phyloP scores from a whole-genome alignment of 2,888 invertebrate genomes.

The Stegana nigrithorax region DNA sequence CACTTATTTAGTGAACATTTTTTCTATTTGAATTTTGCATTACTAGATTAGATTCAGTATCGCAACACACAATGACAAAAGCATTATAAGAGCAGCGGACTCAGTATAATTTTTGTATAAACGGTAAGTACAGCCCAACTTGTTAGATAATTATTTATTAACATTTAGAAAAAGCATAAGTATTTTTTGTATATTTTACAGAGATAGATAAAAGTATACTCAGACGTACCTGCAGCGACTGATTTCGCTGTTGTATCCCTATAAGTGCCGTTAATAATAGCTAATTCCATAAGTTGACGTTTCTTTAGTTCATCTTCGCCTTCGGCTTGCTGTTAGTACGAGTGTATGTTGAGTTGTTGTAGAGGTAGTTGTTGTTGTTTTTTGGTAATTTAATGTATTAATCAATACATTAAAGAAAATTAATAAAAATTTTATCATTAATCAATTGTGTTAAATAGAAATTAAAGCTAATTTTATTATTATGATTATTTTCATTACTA shows the following conservation, averaged over 20 bases:
- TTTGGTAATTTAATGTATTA: constrained; percentile 54
- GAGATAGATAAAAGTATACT: constrained; percentile 22
- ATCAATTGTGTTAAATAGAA: constrained; percentile 46
- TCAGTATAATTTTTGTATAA: too few relatives aligned
- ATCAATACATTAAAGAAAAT: constrained; percentile 57
- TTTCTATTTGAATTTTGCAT: too few relatives aligned
- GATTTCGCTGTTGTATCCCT: constrained; percentile 93
- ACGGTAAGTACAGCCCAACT: too few relatives aligned
- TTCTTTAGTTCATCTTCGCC: constrained; percentile 99
- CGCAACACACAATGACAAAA: too few relatives aligned
- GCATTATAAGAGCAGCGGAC: too few relatives aligned
- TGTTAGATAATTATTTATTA: constrained; percentile 11
- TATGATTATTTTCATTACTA: too few relatives aligned
- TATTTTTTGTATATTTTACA: constrained; percentile 7
- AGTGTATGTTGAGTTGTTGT: constrained; percentile 13
- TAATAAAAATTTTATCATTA: constrained; percentile 47
- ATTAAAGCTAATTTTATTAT: constrained; percentile 29
- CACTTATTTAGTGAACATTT: neutral
- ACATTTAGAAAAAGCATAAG: constrained; percentile 12
- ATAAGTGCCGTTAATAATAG: constrained; percentile 99
- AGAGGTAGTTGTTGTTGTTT: constrained; percentile 23
- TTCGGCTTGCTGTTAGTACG: constrained; percentile 87
- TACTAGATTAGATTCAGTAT: too few relatives aligned
- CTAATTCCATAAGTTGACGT: constrained; percentile 99
- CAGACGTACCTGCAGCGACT: constrained; percentile 80